Percentiles rank a stretch among this genome's conserved stretches.
Evolutionary conservation across 2,888 invertebrate genomes (phyloP).

Genomic region (Idaea dimidiata): DNA sequence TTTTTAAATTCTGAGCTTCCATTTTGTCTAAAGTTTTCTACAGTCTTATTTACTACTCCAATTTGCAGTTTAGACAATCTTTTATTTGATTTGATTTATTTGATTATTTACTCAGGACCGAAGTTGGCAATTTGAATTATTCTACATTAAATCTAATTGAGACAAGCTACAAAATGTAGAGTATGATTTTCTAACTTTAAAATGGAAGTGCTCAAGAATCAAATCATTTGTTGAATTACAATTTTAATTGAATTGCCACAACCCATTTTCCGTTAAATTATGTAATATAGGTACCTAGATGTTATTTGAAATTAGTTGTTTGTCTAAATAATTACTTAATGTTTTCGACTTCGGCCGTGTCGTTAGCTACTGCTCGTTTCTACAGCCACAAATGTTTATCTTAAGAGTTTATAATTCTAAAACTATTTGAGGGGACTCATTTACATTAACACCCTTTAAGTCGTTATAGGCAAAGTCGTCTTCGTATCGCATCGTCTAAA

Average conservation of each 20-base stretch:
- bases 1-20: conserved; percentile 30
- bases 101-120: not conserved
- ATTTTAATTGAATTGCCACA: conserved; percentile 48
- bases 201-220: conserved; percentile 35
- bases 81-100: not conserved
- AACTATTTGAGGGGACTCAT: too few relatives aligned
- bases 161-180: not conserved
- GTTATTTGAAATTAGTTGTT: conserved; percentile 46
- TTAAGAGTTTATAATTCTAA: conserved; percentile 33
- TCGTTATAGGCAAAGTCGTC: too few relatives aligned
- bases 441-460: too few relatives aligned
- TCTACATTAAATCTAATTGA: not conserved
- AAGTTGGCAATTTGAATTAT: conserved; percentile 2
- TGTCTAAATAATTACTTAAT: conserved; percentile 27
- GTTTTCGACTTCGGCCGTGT: conserved; percentile 56
- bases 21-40: conserved; percentile 3
- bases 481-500: too few relatives aligned
- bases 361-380: conserved; percentile 38
- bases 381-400: conserved; percentile 53
- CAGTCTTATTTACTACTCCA: conserved; percentile 13
- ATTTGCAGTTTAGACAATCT: not conserved
- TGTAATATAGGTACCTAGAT: conserved; percentile 49
- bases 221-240: conserved; percentile 37
- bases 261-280: conserved; percentile 50
- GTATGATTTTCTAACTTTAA: conserved; percentile 18